Conservation (phyloP, 2,797 vertebrate genomes). For the Nannoperca obscura region DNA sequence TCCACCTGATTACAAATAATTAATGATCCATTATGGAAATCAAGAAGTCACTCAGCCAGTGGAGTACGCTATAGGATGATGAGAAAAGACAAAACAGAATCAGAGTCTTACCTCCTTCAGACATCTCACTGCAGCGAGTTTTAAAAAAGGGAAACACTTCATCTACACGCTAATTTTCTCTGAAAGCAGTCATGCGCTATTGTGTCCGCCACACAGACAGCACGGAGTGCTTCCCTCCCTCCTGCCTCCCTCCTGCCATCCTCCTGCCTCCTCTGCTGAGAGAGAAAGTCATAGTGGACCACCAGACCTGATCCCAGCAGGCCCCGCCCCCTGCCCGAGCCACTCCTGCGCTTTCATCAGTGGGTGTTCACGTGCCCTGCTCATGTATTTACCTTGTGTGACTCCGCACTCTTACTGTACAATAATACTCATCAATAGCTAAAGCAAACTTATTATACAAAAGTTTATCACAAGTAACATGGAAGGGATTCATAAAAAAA, state of each 20-base stretch:
- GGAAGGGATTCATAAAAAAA: neutral
- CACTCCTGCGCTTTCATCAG: slow-evolving; percentile 13
- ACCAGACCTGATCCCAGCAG: slow-evolving; percentile 55
- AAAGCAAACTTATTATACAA: neutral
- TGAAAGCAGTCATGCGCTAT: slow-evolving; percentile 18
- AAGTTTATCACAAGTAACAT: neutral
- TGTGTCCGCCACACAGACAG: slow-evolving; percentile 32
- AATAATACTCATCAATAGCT: neutral
- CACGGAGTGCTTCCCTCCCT: slow-evolving; percentile 32
- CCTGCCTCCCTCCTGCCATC: slow-evolving; percentile 24
- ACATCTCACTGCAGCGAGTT: slow-evolving; percentile 19
- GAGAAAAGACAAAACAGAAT: neutral
- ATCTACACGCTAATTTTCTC: slow-evolving; percentile 23
- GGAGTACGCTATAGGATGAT: slow-evolving; percentile 29
- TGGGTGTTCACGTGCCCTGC: neutral
- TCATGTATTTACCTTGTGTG: neutral
- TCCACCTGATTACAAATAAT: slow-evolving; percentile 32
- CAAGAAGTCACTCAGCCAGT: slow-evolving; percentile 27
- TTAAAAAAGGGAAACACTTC: neutral
- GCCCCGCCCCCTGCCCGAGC: slow-evolving; percentile 56
- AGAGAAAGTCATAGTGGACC: slow-evolving; percentile 56
- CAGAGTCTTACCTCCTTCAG: slow-evolving; percentile 66
- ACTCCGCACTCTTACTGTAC: neutral
- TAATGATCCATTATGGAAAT: slow-evolving; percentile 23
- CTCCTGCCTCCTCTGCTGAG: slow-evolving; percentile 51